phyloP scores from a whole-genome alignment of 2,888 invertebrate genomes.

The Drosophila tripunctata region DNA sequence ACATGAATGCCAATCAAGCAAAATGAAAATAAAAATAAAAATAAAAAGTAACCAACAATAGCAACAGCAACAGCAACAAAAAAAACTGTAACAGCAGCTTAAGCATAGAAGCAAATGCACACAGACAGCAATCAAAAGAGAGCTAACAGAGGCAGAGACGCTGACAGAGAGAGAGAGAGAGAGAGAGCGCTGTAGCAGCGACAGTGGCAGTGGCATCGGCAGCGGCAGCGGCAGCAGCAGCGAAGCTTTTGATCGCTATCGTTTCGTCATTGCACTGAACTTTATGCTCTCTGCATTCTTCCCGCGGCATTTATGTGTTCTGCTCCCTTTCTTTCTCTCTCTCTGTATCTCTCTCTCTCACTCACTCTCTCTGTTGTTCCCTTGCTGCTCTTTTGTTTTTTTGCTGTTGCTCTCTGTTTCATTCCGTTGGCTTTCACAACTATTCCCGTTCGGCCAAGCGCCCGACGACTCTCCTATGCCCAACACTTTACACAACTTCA shows the following conservation, averaged over 20 bases:
- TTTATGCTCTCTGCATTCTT: constrained; percentile 40
- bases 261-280: constrained; percentile 30
- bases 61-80: constrained; percentile 13
- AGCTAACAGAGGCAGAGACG: constrained; percentile 1
- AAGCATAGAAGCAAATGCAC: constrained; percentile 38
- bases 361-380: too few species aligned
- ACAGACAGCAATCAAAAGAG: constrained; percentile 5
- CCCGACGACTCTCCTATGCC: too few species aligned
- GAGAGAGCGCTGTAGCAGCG: constrained; percentile 2
- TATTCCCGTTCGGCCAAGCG: constrained; percentile 60
- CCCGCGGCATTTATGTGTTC: constrained; percentile 21
- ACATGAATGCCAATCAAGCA: constrained; percentile 69
- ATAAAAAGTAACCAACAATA: constrained; percentile 16
- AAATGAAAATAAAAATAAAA: constrained; percentile 14
- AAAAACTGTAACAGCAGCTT: constrained; percentile 42
- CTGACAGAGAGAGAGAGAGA: constrained; percentile 16
- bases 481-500: constrained; percentile 26
- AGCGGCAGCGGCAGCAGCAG: neutral
- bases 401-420: constrained; percentile 2
- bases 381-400: neutral
- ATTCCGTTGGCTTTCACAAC: constrained; percentile 65
- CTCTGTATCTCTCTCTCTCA: constrained; percentile 4
- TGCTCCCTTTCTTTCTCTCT: constrained; percentile 24
- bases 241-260: constrained; percentile 40
- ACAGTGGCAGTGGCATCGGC: neutral